A percentile compares a stretch with the other conserved stretches of the same genome.
phyloP scores from a whole-genome alignment of 2,888 invertebrate species.

The Drosophila yooni region DNA sequence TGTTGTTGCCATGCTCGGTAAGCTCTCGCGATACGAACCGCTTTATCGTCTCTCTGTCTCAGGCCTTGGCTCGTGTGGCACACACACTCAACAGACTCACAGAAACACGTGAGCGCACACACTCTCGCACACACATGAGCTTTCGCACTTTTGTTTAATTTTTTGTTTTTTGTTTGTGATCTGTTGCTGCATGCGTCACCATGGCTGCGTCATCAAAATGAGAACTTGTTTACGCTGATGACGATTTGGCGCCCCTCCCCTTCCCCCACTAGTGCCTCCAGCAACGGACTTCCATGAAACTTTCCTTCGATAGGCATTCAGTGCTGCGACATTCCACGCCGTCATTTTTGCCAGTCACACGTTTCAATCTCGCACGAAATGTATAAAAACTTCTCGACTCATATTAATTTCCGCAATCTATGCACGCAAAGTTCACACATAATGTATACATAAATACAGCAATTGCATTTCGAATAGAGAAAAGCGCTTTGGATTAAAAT shows the following conservation, averaged over 20 bases:
- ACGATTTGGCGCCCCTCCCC: constrained; percentile 20
- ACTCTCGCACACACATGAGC: constrained; percentile 1
- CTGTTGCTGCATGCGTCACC: constrained; percentile 61
- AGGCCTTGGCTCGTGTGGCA: constrained; percentile 42
- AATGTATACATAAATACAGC: not conserved
- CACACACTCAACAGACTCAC: constrained; percentile 4
- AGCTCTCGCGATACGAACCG: constrained; percentile 35
- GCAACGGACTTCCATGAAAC: not conserved
- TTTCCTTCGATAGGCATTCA: constrained; percentile 22
- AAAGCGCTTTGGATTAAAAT: not conserved
- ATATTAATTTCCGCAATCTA: constrained; percentile 8
- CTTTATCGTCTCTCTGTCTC: constrained; percentile 28
- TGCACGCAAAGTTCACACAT: not conserved
- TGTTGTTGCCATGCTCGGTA: constrained; percentile 74
- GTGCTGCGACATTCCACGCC: constrained; percentile 43
- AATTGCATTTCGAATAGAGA: not conserved
- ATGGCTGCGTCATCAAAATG: constrained; percentile 65
- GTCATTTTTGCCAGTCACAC: constrained; percentile 39
- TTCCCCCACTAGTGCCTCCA: not conserved
- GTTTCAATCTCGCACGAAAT: constrained; percentile 52
- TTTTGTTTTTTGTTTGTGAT: constrained; percentile 2
- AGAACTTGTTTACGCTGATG: constrained; percentile 57
- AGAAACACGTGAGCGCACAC: constrained; percentile 5
- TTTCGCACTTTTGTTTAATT: constrained; percentile 4
- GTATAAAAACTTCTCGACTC: constrained; percentile 32